phyloP scores from a whole-genome alignment of 2,888 invertebrate genomes.

The Steinernema hermaphroditum region DNA sequence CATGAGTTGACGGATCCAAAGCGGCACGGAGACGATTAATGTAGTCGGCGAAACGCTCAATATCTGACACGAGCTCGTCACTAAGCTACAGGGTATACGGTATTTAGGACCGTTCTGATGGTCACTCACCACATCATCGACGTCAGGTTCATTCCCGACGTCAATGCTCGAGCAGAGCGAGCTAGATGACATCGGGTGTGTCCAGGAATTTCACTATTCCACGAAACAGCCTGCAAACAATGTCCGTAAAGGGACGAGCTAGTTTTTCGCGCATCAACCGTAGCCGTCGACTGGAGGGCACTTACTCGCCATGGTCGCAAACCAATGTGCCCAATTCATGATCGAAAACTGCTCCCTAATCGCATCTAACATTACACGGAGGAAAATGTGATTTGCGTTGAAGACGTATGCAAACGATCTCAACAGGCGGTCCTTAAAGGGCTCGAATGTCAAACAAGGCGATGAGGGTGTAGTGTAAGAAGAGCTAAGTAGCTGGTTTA shows the following conservation, averaged over 20 bases:
- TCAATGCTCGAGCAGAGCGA: constrained; percentile 44
- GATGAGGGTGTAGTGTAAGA: too few relatives aligned
- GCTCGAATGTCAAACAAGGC: too few relatives aligned
- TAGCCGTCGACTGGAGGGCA: background rate
- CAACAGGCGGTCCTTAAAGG: background rate
- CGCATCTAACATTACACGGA: constrained; percentile 26
- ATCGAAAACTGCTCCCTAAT: constrained; percentile 26
- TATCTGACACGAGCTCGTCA: constrained; percentile 55
- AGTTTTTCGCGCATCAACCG: constrained; percentile 4
- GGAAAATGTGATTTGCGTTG: constrained; percentile 17
- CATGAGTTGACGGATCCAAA: constrained; percentile 48
- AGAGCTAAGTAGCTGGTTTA: too few relatives aligned
- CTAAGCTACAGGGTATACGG: constrained; percentile 44
- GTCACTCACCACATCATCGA: constrained; percentile 43
- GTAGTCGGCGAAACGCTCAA: constrained; percentile 61
- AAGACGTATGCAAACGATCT: constrained; percentile 10
- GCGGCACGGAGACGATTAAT: constrained; percentile 50
- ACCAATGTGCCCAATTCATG: background rate
- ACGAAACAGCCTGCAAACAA: background rate
- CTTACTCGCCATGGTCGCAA: background rate
- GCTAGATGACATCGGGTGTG: constrained; percentile 44
- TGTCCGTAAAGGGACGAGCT: background rate
- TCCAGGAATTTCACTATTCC: too few relatives aligned
- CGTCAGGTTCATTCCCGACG: constrained; percentile 45
- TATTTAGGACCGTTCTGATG: background rate